Evolutionary conservation across 2,797 vertebrate species (phyloP).

Genomic region (Leuciscus waleckii): DNA sequence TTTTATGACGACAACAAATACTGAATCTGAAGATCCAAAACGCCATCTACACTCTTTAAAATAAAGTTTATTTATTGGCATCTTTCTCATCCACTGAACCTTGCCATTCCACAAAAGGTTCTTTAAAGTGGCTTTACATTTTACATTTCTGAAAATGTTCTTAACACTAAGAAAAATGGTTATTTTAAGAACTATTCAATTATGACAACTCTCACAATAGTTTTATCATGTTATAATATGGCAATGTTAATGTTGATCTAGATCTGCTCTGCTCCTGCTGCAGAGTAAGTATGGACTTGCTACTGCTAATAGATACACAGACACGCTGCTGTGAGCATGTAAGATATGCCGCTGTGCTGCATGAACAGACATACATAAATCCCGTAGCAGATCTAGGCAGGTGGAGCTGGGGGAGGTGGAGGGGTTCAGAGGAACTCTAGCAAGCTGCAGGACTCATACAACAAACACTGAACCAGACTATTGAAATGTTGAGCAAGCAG

Average conservation of each 20-base stretch:
- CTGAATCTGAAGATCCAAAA: neutral
- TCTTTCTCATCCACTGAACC: neutral
- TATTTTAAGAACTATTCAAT: neutral
- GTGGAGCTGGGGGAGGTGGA: neutral
- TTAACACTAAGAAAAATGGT: neutral
- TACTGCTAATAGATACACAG: neutral
- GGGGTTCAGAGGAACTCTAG: neutral
- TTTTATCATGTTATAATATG: neutral
- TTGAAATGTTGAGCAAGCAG: neutral
- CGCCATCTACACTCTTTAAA: neutral
- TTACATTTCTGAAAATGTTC: neutral
- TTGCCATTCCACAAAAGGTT: neutral
- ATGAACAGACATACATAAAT: neutral
- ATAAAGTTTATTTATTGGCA: neutral
- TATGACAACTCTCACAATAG: neutral
- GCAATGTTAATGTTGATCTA: neutral
- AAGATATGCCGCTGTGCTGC: neutral
- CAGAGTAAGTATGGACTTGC: neutral
- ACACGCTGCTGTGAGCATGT: neutral
- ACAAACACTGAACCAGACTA: neutral
- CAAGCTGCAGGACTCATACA: neutral
- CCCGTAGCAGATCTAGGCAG: neutral
- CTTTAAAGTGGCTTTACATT: neutral
- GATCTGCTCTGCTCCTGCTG: neutral
- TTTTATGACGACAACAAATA: neutral